Evolutionary conservation across 2,888 invertebrate genomes (phyloP).

Genomic region (Eupithecia abbreviata): DNA sequence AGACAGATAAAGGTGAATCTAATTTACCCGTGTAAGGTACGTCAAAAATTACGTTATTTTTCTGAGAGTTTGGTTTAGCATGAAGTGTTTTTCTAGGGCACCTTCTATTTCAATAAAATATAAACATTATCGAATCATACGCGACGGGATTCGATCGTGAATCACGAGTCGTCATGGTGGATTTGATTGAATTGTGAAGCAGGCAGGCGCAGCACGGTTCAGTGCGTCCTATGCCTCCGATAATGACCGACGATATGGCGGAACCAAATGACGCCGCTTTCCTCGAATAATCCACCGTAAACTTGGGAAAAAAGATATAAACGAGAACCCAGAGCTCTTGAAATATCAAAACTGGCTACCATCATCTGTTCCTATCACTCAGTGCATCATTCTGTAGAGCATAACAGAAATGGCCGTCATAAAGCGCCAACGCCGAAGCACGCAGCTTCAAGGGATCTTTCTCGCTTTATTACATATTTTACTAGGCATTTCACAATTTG

Average conservation of each 20-base stretch:
- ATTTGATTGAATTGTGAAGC: slow-evolving; percentile 74
- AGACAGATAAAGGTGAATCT: background rate
- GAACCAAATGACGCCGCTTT: slow-evolving; percentile 63
- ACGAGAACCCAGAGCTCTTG: slow-evolving; percentile 42
- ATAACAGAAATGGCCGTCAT: slow-evolving; percentile 8
- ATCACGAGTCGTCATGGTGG: slow-evolving; percentile 74
- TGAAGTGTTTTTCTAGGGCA: background rate
- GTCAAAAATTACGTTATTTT: background rate
- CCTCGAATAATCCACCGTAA: slow-evolving; percentile 61
- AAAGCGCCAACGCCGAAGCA: slow-evolving; percentile 9
- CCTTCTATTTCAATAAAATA: slow-evolving; percentile 34
- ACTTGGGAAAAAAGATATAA: slow-evolving; percentile 66
- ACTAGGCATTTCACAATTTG: slow-evolving; percentile 15
- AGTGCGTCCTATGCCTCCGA: slow-evolving; percentile 59
- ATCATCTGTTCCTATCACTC: slow-evolving; percentile 11
- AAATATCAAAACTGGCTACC: background rate
- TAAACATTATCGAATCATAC: slow-evolving; percentile 58
- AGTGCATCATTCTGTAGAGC: slow-evolving; percentile 5
- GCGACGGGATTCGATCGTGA: slow-evolving; percentile 67
- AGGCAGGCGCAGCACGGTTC: slow-evolving; percentile 57
- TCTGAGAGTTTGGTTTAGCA: background rate
- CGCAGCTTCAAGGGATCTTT: slow-evolving; percentile 8
- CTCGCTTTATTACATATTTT: slow-evolving; percentile 14
- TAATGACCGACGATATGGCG: slow-evolving; percentile 71
- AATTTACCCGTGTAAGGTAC: background rate